phyloP scores from a whole-genome alignment of 1,140 invertebrate genomes.

The Macrosteles quadrilineatus region DNA sequence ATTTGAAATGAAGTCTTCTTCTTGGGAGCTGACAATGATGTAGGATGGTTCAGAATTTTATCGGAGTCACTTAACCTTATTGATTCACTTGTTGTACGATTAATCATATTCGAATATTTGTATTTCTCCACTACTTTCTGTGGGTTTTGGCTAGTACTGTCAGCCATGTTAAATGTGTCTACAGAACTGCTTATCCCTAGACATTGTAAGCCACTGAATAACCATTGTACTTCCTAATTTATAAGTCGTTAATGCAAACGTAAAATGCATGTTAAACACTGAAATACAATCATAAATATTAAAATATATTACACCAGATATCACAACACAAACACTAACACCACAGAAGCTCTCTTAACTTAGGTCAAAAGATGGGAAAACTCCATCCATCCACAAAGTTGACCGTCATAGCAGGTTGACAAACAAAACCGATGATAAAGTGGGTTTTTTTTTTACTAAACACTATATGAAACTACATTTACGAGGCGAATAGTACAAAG shows the following conservation, averaged over 20 bases:
- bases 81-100: constrained; percentile 42
- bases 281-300: background rate
- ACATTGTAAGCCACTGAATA: background rate
- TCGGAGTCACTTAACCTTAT: constrained; percentile 39
- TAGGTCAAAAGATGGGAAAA: constrained; percentile 2
- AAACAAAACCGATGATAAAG: background rate
- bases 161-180: constrained; percentile 41
- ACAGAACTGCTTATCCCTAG: background rate
- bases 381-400: background rate
- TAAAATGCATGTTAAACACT: background rate
- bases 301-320: background rate
- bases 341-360: constrained; percentile 6
- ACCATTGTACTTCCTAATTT: background rate
- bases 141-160: constrained; percentile 38
- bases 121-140: constrained; percentile 40
- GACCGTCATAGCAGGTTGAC: background rate
- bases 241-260: background rate
- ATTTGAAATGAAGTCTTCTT: constrained; percentile 93
- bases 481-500: no score
- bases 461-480: background rate
- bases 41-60: constrained; percentile 34
- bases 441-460: background rate
- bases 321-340: constrained; percentile 21
- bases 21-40: constrained; percentile 43
- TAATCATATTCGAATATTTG: constrained; percentile 39